These are phyloP conservation scores for Drosophila pallidifrons DNA, from an alignment of 1,140 invertebrate genomes.

Conservation along the genomic window DNA sequence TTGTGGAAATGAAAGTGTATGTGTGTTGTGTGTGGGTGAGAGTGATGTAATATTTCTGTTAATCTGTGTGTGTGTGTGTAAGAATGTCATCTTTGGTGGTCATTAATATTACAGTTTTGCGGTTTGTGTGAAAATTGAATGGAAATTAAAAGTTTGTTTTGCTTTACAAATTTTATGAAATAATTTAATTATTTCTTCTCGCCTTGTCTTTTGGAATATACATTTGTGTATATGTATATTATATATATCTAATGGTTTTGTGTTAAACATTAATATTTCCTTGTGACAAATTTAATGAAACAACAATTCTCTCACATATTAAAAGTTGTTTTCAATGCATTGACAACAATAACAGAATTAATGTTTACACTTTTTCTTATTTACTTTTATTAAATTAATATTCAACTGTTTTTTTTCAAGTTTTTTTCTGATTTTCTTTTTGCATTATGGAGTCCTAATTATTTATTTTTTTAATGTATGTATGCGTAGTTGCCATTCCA, in stretches of 20 bases:
- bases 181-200: constrained; percentile 49
- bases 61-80: constrained; percentile 14
- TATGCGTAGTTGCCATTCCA: constrained; percentile 60
- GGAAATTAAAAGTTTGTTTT: constrained; percentile 25
- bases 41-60: constrained; percentile 5
- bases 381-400: constrained; percentile 17
- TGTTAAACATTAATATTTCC: constrained; percentile 68
- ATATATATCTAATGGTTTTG: constrained; percentile 44
- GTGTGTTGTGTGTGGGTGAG: constrained; percentile 15
- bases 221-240: constrained; percentile 48
- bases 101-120: constrained; percentile 35
- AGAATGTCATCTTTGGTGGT: constrained; percentile 36
- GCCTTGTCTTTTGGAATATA: constrained; percentile 39
- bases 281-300: constrained; percentile 77
- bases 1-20: constrained; percentile 2
- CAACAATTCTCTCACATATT: constrained; percentile 71
- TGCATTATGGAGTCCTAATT: constrained; percentile 17
- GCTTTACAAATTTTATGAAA: constrained; percentile 53
- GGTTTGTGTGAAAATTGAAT: constrained; percentile 36
- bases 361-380: constrained; percentile 46
- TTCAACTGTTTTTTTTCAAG: not conserved
- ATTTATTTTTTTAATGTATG: constrained; percentile 54
- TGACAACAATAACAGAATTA: constrained; percentile 76
- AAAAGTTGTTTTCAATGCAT: constrained; percentile 64
- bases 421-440: not conserved